Evolutionary conservation across 2,888 invertebrate genomes (phyloP), one percentile per base, ranked within the genome.

Genomic region (Sclerodermus sp.): DNA sequence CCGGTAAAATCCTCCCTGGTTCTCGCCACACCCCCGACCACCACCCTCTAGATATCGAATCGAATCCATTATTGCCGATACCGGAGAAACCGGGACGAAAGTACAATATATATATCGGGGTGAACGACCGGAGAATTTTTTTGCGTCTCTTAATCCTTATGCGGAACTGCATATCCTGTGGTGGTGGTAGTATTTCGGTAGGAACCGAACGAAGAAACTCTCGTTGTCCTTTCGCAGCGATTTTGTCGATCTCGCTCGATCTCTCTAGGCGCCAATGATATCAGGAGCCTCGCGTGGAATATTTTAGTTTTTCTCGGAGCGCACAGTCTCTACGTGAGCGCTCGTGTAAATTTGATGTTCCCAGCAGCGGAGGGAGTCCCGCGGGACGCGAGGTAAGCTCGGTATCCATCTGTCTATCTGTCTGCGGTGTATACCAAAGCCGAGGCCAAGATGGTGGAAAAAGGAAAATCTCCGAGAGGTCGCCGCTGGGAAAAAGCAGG

Each of bases 361-460:
- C 18, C 49, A 42, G 40, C 18, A 18, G 32, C 39, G 43, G 48
- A 38, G 34, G 18, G 37, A 37, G 41, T 41, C 50, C 47, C 50
- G 34, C 29, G 48, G 36, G 57, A 55, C 49, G 45, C 45, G 36
- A 13, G 29, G 39, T 36, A 40, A 47, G 43, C 50, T 43, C 48
- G 31, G 23, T 48, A 52, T 51, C 52, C 57, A 39, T 57, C 49
- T 45, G 46, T 52, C 48, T 49, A 49, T 45, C 37, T 41, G 51
- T 51, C 50, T 45, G 51, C 47, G 30, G 18, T 15, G 39, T 18
- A 9, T 14, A 34, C 30, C 13, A 3, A 5, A 23, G 13, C 13
- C 2, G n/a, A 36, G 13, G 15, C 9, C 1, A 18, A 13, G 34
- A 14, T 5, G 30, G 15, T 16, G 15, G 29, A 31, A 2, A 12